phyloP scores from a whole-genome alignment of 1,140 invertebrate genomes.

The Pogonognathellus flavescens region DNA sequence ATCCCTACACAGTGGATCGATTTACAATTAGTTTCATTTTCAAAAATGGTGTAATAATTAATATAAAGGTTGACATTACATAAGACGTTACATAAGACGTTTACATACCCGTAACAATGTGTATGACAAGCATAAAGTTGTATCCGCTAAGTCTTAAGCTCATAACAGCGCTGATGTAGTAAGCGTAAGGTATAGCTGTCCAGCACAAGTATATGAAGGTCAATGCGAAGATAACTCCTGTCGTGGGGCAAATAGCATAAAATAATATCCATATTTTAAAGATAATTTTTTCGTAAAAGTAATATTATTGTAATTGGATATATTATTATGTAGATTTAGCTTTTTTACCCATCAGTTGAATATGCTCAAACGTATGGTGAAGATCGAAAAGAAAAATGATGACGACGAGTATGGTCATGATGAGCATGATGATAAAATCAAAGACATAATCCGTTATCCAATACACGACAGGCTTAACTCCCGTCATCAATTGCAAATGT shows the following conservation, averaged over 20 bases:
- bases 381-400: neutral
- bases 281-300: neutral
- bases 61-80: too few species aligned
- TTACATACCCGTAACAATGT: constrained; percentile 52
- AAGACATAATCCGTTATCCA: constrained; percentile 40
- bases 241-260: too few species aligned
- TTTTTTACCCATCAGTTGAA: neutral
- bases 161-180: constrained; percentile 31
- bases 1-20: too few species aligned
- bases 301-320: neutral
- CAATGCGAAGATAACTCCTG: neutral
- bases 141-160: constrained; percentile 19
- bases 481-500: constrained; percentile 65
- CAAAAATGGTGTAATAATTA: neutral
- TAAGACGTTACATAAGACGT: neutral
- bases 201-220: constrained; percentile 54
- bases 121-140: constrained; percentile 16
- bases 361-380: neutral
- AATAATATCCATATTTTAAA: neutral
- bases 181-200: constrained; percentile 55
- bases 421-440: constrained; percentile 14
- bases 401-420: neutral
- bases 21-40: too few species aligned
- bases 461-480: constrained; percentile 55
- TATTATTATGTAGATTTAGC: too few species aligned